Percentiles rank a stretch among this genome's conserved stretches.
Conservation (phyloP, 1,140 invertebrate species). For the Calliopsis andreniformis region DNA sequence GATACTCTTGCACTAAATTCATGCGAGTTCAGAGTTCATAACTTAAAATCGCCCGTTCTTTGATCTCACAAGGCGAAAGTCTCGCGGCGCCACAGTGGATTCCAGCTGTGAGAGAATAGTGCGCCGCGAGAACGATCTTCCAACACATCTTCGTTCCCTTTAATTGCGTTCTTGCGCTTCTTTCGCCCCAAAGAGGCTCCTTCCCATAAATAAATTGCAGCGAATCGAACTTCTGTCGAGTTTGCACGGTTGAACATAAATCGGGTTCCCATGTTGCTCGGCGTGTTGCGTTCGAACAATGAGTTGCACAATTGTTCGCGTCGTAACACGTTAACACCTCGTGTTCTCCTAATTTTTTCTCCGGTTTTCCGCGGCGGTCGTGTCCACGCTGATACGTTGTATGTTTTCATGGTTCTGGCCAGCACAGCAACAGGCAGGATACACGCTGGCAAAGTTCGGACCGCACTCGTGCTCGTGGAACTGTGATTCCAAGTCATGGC, state of each 20-base stretch:
- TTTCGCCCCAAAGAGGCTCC: not conserved
- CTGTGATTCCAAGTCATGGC: not conserved
- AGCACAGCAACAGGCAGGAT: conserved; percentile 27
- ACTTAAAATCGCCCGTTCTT: no score
- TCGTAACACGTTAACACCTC: conserved; percentile 18
- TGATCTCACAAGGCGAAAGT: no score
- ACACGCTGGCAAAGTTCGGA: not conserved
- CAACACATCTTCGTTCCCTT: not conserved
- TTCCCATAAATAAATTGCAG: not conserved
- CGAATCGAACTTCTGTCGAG: conserved; percentile 5
- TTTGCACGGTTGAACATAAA: conserved; percentile 8
- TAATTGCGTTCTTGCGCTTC: conserved; percentile 4
- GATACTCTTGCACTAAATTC: no score
- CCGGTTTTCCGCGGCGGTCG: not conserved
- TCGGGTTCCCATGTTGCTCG: conserved; percentile 19
- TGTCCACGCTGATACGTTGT: not conserved
- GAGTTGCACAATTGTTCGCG: conserved; percentile 50
- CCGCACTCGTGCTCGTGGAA: no score
- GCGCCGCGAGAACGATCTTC: not conserved
- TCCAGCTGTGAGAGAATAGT: not conserved
- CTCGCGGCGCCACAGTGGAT: no score
- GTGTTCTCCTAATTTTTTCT: not conserved
- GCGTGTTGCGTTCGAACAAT: conserved; percentile 49
- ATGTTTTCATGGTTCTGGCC: not conserved
- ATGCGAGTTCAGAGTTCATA: no score